These are phyloP conservation scores for Trichonephila inaurata DNA, from an alignment of 1,140 invertebrate species.

Conservation along the genomic window DNA sequence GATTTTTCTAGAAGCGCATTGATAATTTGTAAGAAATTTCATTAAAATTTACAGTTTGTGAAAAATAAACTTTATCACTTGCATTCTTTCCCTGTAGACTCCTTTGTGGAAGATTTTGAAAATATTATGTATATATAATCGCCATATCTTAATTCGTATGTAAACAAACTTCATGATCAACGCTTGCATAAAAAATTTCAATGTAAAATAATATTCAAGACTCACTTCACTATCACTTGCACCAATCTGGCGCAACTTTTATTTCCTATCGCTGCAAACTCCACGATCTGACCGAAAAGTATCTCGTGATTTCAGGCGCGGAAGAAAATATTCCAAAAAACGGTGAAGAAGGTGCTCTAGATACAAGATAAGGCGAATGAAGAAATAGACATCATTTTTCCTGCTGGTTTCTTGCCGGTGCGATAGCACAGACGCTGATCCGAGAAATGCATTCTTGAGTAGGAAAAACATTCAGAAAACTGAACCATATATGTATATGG, in stretches of 20 bases:
- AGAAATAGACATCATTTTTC: slow-evolving; percentile 47
- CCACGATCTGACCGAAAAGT: slow-evolving; percentile 67
- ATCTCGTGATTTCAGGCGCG: slow-evolving; percentile 51
- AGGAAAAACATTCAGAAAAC: slow-evolving; percentile 12
- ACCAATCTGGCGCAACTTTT: not conserved
- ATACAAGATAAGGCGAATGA: slow-evolving; percentile 38
- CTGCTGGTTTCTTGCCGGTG: not conserved
- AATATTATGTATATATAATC: no score
- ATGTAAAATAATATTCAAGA: not conserved
- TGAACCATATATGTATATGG: not conserved
- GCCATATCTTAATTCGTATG: no score
- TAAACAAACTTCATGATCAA: no score
- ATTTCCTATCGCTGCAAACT: slow-evolving; percentile 58
- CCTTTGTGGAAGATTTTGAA: no score
- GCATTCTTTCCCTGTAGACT: no score
- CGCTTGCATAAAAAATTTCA: no score
- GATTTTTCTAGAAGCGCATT: no score
- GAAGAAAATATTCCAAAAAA: slow-evolving; percentile 64
- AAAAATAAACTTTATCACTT: no score
- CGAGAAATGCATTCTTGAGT: slow-evolving; percentile 59
- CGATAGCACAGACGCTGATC: slow-evolving; percentile 59
- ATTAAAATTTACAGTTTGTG: no score
- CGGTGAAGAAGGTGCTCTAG: not conserved
- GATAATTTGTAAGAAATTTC: no score
- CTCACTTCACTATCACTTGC: not conserved